Base-by-base conservation (phyloP, 2,797 vertebrate genomes). In the Scleropages formosus region DNA sequence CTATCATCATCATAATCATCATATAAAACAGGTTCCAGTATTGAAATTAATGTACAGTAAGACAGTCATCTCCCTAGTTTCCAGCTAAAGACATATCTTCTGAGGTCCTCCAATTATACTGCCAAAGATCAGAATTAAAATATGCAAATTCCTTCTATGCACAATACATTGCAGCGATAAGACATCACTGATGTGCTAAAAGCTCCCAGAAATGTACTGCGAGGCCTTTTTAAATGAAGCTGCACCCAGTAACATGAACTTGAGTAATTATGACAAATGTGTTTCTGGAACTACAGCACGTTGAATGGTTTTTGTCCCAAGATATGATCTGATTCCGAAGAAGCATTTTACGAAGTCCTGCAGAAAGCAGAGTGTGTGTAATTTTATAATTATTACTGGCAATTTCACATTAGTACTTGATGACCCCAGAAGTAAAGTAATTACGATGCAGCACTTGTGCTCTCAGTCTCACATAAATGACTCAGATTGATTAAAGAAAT, bases 341-440 rank as follows among this genome's bases (percentile, higher is more conserved):
- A 53, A 56, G 69, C 49, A 31, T 31, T 56, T 71, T 71, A 13
- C 56, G 24, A 15, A 31, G 69, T 71, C 69, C 51, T 56, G 49
- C 69, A 71, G 69, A 20, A n/a, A 8, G 20, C n/a, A 16, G 4
- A 16, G 49, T 26, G 56, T 26, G 39, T 71, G 31, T 39, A 69
- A 71, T 71, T 53, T 71, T 56, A 70, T 71, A 26, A 71, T 71
- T 71, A 71, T 70, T 70, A 49, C 67, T 56, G 49, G 26, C 53
- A 58, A 71, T 58, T 31, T 20, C 51, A 58, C 51, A 58, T 71
- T 31, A 20, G 59, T 16, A 15, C 56, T 56, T 53, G 26, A 58
- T 71, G 69, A 26, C 24, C 31, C 31, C 31, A 39, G 31, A 39
- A 39, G 31, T 31, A 39, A 39, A 2, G 31, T 6, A 6, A 39